Conservation (phyloP, 2,888 invertebrate species). For the Euphydryas editha region DNA sequence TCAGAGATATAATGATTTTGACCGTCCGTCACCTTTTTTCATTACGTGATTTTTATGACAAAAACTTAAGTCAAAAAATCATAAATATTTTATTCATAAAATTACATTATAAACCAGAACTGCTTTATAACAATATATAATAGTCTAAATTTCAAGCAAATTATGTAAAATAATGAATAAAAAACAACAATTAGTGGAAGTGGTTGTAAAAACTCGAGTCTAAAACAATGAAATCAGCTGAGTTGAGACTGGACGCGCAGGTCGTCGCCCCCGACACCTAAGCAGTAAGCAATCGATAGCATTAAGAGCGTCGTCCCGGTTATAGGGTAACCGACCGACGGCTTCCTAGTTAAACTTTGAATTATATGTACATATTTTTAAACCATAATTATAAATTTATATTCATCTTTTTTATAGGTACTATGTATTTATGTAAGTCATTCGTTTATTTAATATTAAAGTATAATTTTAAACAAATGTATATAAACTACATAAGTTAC, state of each 20-base stretch:
- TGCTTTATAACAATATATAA: not conserved
- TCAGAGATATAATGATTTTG: too few relatives aligned
- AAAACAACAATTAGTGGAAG: conserved; percentile 1
- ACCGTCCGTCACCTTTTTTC: too few relatives aligned
- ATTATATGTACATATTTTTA: not conserved
- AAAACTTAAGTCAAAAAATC: too few relatives aligned
- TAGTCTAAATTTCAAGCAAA: not conserved
- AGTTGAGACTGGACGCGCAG: conserved; percentile 40
- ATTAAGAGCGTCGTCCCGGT: conserved; percentile 36
- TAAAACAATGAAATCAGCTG: conserved; percentile 39
- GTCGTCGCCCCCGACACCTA: conserved; percentile 53
- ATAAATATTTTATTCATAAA: too few relatives aligned
- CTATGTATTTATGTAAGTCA: too few relatives aligned
- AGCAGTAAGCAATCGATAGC: conserved; percentile 64
- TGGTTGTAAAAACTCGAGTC: not conserved
- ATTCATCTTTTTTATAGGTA: too few relatives aligned
- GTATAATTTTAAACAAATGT: too few relatives aligned
- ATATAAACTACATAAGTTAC: too few relatives aligned
- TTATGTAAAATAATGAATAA: not conserved
- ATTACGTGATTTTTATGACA: too few relatives aligned
- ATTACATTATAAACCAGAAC: not conserved
- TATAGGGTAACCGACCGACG: conserved; percentile 22
- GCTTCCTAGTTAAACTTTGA: conserved; percentile 12
- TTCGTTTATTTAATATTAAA: not conserved
- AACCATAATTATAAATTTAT: too few relatives aligned